Percentiles rank a stretch among this genome's conserved stretches.
Conservation (phyloP, 2,888 invertebrate species). For the Psylliodes chrysocephalus region DNA sequence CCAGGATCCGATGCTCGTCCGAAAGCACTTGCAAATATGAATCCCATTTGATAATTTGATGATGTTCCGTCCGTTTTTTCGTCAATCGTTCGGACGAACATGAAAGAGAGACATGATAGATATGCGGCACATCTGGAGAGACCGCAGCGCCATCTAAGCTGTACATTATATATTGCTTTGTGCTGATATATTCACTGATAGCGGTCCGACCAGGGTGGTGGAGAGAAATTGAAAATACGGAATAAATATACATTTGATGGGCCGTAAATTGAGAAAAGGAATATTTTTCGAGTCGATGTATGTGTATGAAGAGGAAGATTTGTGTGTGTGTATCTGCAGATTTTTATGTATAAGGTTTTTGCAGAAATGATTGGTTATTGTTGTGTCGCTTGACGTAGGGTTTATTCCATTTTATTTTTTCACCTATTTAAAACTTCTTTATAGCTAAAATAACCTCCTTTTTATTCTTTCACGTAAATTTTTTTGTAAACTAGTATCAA, state of each 20-base stretch:
- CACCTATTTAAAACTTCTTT: no score
- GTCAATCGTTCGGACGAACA: constrained; percentile 36
- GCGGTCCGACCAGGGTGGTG: constrained; percentile 41
- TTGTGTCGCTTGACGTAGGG: constrained; percentile 8
- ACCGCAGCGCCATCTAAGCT: constrained; percentile 51
- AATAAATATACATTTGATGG: constrained; percentile 59
- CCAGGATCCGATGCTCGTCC: background rate
- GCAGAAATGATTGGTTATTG: constrained; percentile 31
- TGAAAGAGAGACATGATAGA: constrained; percentile 56
- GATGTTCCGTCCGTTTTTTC: constrained; percentile 40
- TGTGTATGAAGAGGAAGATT: constrained; percentile 22
- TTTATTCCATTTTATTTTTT: background rate
- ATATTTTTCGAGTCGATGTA: constrained; percentile 50
- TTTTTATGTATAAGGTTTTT: constrained; percentile 24
- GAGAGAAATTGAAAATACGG: constrained; percentile 57
- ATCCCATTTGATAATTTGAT: constrained; percentile 44
- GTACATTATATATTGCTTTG: constrained; percentile 58
- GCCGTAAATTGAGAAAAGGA: constrained; percentile 56
- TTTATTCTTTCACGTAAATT: background rate
- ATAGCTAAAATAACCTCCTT: no score
- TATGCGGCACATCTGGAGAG: constrained; percentile 55
- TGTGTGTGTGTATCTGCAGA: constrained; percentile 25
- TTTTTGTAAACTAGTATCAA: no score
- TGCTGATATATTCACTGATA: constrained; percentile 56
- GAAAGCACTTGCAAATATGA: constrained; percentile 25